Base-by-base conservation (phyloP, 2,888 invertebrate genomes). In the Dysmachus trigonus region DNA sequence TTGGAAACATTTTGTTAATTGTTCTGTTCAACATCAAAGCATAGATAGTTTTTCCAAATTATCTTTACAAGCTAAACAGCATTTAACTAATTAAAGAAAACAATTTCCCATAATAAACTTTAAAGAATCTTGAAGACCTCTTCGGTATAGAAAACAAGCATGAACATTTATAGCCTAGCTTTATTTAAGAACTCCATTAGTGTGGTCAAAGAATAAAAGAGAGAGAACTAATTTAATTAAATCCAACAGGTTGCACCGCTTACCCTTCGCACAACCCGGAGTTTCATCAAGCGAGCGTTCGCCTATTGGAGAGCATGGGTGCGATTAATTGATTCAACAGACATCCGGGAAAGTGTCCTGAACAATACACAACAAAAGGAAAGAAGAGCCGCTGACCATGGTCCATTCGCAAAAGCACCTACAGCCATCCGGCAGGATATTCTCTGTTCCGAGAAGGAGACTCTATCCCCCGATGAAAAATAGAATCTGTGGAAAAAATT, bases 291-390 rank as follows among this genome's bases (percentile, higher is more conserved):
- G 8, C 22, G 41, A 77, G 53, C n/a, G n/a, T 81, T 13, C 10
- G 18, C 51, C 62, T 33, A 27, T 71, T 53, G 51, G n/a, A 81
- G 13, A 22, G 15, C 83, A 83, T 72, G 83, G 83, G 71, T 41
- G 72, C 83, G 83, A 83, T 83, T 72, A 83, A 83, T 83, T 83
- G 83, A 83, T 83, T 83, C 72, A 83, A 27, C 83, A 83, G 38
- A 83, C 41, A 72, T 83, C 83, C 83, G 71, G 41, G 15, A 72
- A 71, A 83, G 72, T 72, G 53, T 72, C 41, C 30, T 72, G 47
- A 41, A 71, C 38, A 82, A 51, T 31, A 71, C 38, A 41, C n/a
- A 27, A 47, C 38, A 72, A 30, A 62, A 35, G 30, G 15, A 72
- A 72, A 22, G 33, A n/a, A 41, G 18, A 47, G n/a, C 72, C 38